Base-by-base conservation (phyloP, 2,113 vertebrate species). In the Macrotis lagotis region DNA sequence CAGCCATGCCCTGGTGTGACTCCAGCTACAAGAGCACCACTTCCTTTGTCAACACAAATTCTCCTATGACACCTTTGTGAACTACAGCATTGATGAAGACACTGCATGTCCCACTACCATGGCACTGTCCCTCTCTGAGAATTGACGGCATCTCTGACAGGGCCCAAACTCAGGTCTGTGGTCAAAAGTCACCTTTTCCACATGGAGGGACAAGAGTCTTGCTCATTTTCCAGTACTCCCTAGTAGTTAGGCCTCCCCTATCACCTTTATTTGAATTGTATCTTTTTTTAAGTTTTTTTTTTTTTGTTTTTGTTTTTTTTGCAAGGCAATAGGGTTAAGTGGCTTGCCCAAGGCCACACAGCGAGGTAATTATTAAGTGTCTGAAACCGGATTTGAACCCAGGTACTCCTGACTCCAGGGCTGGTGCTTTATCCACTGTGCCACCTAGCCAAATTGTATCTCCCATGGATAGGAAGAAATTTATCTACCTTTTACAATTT, bases 1-100 rank as follows among this genome's bases (percentile, higher is more conserved):
- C 99, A 0, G 99, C 99, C 91, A 99, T 99, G 99, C 99, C 99
- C 28, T 99, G 99, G 99, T 99, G 99, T 0, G 99, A 99, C 97
- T 99, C 99, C 96, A 99, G 99, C 98, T 99, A 99, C 96, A 99
- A 99, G 98, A 99, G 99, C 90, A 99, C 99, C 97, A 99, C 94
- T 99, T 99, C 26, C 99, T 99, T 22, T 99, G 99, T 98, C 98
- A 99, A 97, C 99, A 99, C 98, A 99, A 99, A 97, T 99, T 99
- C 98, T 99, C 99, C 94, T 99, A 99, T 0, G 99, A 99, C 98
- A 99, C 99, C 37, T 99, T 99, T 0, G 99, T 99, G 99, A 99
- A 99, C 98, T 99, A 99, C 93, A 99, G 98, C 98, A 99, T 99
- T 0, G 99, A 99, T 0, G 99, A 99, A 96, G 99, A 99, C 96